phyloP scores from a whole-genome alignment of 2,113 vertebrate species.

The Gavia stellata region DNA sequence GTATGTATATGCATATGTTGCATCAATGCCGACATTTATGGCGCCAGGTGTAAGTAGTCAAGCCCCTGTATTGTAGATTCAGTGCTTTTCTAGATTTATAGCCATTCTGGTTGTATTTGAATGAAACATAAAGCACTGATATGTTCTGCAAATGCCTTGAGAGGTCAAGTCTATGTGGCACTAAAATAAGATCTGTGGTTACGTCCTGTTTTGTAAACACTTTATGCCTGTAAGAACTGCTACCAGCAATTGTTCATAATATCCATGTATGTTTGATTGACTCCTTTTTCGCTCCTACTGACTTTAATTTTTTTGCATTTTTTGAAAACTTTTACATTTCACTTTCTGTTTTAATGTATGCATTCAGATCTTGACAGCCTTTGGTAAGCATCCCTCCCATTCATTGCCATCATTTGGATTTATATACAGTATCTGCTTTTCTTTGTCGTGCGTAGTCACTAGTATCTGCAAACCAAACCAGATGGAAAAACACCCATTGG shows the following conservation, averaged over 20 bases:
- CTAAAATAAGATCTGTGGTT: neutral
- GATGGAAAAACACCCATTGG: neutral
- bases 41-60: neutral
- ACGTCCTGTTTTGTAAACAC: slow-evolving; percentile 50
- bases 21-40: neutral
- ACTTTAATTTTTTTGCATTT: slow-evolving; percentile 61
- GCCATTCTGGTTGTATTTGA: neutral
- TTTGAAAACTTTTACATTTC: slow-evolving; percentile 70
- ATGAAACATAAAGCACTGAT: neutral
- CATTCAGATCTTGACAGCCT: slow-evolving; percentile 75
- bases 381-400: slow-evolving; percentile 77
- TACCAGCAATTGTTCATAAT: slow-evolving; percentile 55
- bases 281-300: slow-evolving; percentile 56
- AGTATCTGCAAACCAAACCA: neutral
- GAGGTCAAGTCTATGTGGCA: neutral
- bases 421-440: slow-evolving; percentile 59
- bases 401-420: slow-evolving; percentile 62
- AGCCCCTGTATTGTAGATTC: neutral
- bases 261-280: slow-evolving; percentile 54
- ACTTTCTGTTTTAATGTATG: slow-evolving; percentile 78
- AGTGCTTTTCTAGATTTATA: neutral
- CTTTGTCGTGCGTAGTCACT: slow-evolving; percentile 30
- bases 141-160: neutral
- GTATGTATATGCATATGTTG: neutral
- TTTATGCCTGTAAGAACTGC: slow-evolving; percentile 23